phyloP scores from a whole-genome alignment of 1,140 invertebrate species.

The Bombus soroeensis region DNA sequence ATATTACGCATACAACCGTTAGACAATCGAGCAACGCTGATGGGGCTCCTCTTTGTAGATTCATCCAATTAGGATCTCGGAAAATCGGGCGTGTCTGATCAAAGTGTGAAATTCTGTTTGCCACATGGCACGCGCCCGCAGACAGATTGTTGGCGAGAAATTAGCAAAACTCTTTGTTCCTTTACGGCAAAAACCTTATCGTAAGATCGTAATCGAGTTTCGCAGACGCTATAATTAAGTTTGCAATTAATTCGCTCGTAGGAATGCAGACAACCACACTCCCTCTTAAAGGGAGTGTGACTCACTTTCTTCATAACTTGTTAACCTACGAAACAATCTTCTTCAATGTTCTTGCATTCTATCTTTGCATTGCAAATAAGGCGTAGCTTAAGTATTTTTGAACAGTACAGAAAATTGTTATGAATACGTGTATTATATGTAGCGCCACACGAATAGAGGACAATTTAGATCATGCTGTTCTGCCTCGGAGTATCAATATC shows the following conservation, averaged over 20 bases:
- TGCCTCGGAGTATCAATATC: too few species aligned
- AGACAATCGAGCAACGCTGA: constrained; percentile 41
- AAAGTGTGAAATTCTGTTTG: constrained; percentile 70
- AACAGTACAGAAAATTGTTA: too few species aligned
- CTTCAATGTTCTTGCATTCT: not conserved
- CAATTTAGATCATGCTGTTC: too few species aligned
- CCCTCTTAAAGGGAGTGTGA: not conserved
- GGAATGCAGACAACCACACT: not conserved
- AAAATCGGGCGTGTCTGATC: constrained; percentile 67
- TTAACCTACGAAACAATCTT: not conserved
- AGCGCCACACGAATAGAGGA: too few species aligned
- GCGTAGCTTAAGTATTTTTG: too few species aligned
- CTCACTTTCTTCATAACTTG: not conserved
- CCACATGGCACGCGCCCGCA: constrained; percentile 73
- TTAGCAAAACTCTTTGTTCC: constrained; percentile 20
- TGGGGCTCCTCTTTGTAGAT: constrained; percentile 53
- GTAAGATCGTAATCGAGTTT: not conserved
- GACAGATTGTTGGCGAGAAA: constrained; percentile 60
- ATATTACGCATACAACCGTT: constrained; percentile 24
- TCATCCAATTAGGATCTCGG: constrained; percentile 60
- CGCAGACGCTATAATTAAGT: not conserved
- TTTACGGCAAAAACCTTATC: not conserved
- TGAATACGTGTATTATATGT: too few species aligned
- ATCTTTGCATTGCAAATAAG: not conserved
- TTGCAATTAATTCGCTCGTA: not conserved